phyloP scores from a whole-genome alignment of 2,888 invertebrate genomes.

The Chymomyza procnemis region DNA sequence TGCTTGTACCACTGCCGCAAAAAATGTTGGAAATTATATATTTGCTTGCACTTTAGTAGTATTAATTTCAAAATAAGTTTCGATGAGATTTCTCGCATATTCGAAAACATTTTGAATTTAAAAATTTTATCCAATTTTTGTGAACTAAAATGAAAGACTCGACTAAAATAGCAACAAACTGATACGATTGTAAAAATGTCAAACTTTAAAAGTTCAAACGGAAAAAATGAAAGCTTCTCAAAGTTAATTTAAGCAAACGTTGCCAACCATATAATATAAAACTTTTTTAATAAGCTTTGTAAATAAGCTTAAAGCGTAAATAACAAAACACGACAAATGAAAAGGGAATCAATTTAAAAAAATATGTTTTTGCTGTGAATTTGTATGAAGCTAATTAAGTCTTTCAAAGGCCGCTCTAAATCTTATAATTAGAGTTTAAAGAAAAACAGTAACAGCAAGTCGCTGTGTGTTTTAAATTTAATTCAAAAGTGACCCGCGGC shows the following conservation, averaged over 20 bases:
- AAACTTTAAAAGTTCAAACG: background rate
- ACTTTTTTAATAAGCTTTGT: too few species aligned
- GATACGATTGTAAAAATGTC: background rate
- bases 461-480: background rate
- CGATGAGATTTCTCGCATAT: too few species aligned
- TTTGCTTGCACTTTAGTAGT: too few species aligned
- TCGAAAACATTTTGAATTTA: too few species aligned
- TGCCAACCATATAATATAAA: constrained; percentile 49
- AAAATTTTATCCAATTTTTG: too few species aligned
- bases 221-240: background rate
- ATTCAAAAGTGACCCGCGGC: constrained; percentile 24
- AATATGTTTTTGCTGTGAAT: background rate
- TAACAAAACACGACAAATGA: background rate
- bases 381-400: background rate
- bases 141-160: too few species aligned
- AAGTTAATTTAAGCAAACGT: background rate
- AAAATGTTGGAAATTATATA: too few species aligned
- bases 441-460: background rate
- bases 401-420: background rate
- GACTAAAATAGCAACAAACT: too few species aligned
- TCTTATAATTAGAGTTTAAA: too few species aligned
- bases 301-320: background rate
- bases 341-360: background rate
- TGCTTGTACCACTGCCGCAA: too few species aligned
- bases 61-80: too few species aligned